These are phyloP conservation scores for Sporophila hypoxantha DNA, from an alignment of 2,113 vertebrate genomes.

Conservation along the genomic window DNA sequence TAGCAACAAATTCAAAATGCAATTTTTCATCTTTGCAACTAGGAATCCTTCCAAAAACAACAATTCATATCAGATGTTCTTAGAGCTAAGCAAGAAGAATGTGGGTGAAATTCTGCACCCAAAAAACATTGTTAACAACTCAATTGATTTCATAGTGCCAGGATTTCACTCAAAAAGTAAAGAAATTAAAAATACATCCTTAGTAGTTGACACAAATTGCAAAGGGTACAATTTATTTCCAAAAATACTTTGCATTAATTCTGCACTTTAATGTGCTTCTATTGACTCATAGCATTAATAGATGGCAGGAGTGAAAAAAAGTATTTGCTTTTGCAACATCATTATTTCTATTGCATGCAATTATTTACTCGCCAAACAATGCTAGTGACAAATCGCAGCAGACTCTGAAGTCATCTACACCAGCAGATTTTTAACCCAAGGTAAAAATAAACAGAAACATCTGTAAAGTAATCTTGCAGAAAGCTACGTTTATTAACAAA, in stretches of 20 bases:
- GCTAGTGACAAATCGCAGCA: slow-evolving; percentile 50
- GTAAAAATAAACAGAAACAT: slow-evolving; percentile 74
- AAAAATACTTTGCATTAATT: neutral
- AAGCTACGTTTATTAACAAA: slow-evolving; percentile 70
- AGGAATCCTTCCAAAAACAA: neutral
- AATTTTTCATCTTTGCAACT: slow-evolving; percentile 20
- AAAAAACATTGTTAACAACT: neutral
- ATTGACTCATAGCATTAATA: neutral
- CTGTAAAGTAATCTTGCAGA: slow-evolving; percentile 64
- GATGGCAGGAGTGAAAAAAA: neutral
- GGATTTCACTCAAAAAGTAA: neutral
- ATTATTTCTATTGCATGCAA: slow-evolving; percentile 47
- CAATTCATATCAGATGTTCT: neutral
- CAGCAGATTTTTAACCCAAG: slow-evolving; percentile 67
- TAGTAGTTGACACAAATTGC: neutral
- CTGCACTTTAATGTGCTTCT: neutral
- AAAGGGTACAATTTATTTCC: neutral
- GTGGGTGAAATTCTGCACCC: neutral
- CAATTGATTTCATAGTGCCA: neutral
- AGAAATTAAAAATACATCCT: neutral
- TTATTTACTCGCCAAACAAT: slow-evolving; percentile 64
- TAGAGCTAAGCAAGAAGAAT: neutral
- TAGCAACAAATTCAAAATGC: neutral
- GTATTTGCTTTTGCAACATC: slow-evolving; percentile 45
- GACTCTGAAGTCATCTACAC: slow-evolving; percentile 49